Conservation (phyloP, 2,888 invertebrate species). For the Tenthredo distinguenda region DNA sequence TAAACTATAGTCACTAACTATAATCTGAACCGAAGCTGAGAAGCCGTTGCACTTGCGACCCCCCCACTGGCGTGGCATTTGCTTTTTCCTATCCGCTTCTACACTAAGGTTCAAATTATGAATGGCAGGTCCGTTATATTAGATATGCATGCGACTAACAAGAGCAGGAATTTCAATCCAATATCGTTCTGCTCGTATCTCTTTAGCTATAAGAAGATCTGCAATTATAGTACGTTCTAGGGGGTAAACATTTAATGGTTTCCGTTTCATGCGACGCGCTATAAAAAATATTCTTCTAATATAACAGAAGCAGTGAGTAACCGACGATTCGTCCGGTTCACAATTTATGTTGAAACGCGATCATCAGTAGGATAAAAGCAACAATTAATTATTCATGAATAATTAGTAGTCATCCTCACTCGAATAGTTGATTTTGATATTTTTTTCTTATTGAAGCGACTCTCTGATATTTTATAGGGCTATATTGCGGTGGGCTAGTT, state of each 20-base stretch:
- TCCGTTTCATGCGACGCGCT: not conserved
- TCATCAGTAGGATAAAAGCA: not conserved
- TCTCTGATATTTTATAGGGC: not conserved
- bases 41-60: constrained; percentile 59
- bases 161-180: not conserved
- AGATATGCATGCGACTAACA: not conserved
- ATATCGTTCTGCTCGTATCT: not conserved
- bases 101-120: not conserved
- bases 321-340: constrained; percentile 1
- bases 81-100: constrained; percentile 30
- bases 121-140: not conserved
- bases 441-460: not conserved
- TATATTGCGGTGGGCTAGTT: not conserved
- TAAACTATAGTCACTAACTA: constrained; percentile 35
- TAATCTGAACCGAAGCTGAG: constrained; percentile 50
- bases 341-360: not conserved
- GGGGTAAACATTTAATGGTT: not conserved
- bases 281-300: not conserved
- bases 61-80: constrained; percentile 51
- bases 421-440: not conserved
- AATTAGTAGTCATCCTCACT: not conserved
- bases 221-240: not conserved
- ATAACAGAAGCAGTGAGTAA: not conserved
- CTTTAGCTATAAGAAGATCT: not conserved
- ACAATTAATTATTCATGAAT: not conserved